Base-by-base conservation (phyloP, 2,888 invertebrate species). In the Thymelicus sylvestris region DNA sequence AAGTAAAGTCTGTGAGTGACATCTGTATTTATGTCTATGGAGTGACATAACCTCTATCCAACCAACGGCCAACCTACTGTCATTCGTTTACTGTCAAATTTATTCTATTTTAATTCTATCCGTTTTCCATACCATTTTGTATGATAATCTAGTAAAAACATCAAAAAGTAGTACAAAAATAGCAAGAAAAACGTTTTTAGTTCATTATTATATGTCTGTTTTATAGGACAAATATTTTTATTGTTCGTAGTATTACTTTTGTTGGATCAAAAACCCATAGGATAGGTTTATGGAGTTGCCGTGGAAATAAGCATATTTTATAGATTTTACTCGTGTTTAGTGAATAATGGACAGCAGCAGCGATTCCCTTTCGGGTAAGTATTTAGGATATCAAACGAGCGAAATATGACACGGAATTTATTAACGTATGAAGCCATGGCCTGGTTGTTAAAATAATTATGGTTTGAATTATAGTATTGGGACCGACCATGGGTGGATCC, bases 331-430 rank as follows among this genome's bases (percentile, higher is more conserved):
- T 61, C 41, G 39, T 64, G 59, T 65, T 72, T 70, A 73, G n/a
- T 57, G 61, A 71, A 87, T 79, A 77, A 93, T 93, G 93, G 91
- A 93, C 77, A 85, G 87, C 44, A 91, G 91, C 77, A 91, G 83
- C 76, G 92, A 92, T 79, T 90, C 92, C 44, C 79, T 93, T 74
- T 88, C 91, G 39, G 89, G 93, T 91, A 80, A 81, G 85, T 85
- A 60, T 61, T 57, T 61, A 44, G 39, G 41, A 10, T 15, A 41
- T 4, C 4, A 8, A 8, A 41, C 41, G 8, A 41, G 41, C 24
- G 7, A 65, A 38, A 15, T 6, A 7, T 39, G 38, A 44, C 12
- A n/a, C 8, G 19, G n/a, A 19, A 47, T 31, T 15, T 38, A 12
- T 24, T 13, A 5, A 6, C 5, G 2, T 50, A 15, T 52, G 59